Base-by-base conservation (phyloP, 2,888 invertebrate species). In the Hetaerina titia region DNA sequence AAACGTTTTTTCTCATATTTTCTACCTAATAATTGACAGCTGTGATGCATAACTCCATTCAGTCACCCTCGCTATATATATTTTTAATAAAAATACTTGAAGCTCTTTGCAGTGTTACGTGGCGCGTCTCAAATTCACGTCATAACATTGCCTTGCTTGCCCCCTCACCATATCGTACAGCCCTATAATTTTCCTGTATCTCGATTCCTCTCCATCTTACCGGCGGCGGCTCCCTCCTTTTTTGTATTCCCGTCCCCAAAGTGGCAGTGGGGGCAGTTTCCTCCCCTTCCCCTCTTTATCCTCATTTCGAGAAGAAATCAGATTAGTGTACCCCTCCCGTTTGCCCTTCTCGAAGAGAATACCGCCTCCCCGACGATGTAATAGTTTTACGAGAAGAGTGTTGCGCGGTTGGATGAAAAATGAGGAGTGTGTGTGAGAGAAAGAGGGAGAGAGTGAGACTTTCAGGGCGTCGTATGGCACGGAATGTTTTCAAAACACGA, bases 351-450 rank as follows among this genome's bases (percentile, higher is more conserved):
- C 22, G 60, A 15, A 17, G 60, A 22, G n/a, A 22, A 22, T 7
- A 22, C 69, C 69, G 2, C 69, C n/a, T 4, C n/a, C 22, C 69
- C 69, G 22, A 4, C 9, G 69, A 8, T n/a, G 69, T 69, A 69
- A 69, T 69, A 69, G 69, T 69, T 69, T 69, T 69, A 69, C n/a
- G 69, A 69, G 69, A 69, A n/a, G 69, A 69, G 69, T 69, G 69
- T 19, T 69, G 9, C 9, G 69, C 69, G 69, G 69, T 69, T 69
- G n/a, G 22, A 69, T 69, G 69, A 69, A 69, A 69, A 69, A 69
- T 69, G 69, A 69, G 69, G n/a, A 69, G n/a, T n/a, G 17, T n/a
- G n/a, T 45, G 4, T 45, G 45, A 45, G 45, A 45, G 45, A 4
- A 45, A 45, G 45, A 45, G 45, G 45, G 45, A 45, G 45, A 45